phyloP scores from a whole-genome alignment of 2,113 vertebrate species.

The Eretmochelys imbricata region DNA sequence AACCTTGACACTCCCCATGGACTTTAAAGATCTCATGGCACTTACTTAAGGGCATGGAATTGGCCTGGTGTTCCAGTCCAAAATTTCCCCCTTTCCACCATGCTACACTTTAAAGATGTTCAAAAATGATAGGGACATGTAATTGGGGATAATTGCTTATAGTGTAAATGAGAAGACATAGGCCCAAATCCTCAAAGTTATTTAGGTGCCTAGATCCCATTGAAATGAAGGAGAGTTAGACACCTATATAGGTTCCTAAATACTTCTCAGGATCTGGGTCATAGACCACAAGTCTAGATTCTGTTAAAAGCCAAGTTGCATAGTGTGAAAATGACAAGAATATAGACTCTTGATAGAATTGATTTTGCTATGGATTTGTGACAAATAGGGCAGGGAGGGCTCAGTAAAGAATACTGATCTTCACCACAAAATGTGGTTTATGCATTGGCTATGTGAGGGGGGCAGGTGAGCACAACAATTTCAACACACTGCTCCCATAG shows the following conservation, averaged over 20 bases:
- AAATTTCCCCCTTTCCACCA: not conserved
- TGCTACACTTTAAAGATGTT: not conserved
- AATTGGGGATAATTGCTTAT: not conserved
- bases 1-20: not conserved
- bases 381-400: not conserved
- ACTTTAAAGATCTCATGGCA: not conserved
- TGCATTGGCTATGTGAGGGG: too few species aligned
- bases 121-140: not conserved
- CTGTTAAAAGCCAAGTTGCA: not conserved
- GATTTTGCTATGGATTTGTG: rapidly evolving
- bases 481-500: too few species aligned
- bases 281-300: not conserved
- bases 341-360: not conserved
- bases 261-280: not conserved
- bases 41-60: not conserved
- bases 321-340: not conserved
- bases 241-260: not conserved
- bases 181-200: not conserved
- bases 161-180: not conserved
- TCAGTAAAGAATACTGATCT: not conserved
- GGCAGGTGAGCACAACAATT: too few species aligned
- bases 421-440: too few species aligned
- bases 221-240: not conserved
- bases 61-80: not conserved
- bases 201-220: not conserved